Evolutionary conservation across 2,888 invertebrate species (phyloP), one percentile per base, ranked within the genome.

Genomic region (Eristalinus sepulchralis): DNA sequence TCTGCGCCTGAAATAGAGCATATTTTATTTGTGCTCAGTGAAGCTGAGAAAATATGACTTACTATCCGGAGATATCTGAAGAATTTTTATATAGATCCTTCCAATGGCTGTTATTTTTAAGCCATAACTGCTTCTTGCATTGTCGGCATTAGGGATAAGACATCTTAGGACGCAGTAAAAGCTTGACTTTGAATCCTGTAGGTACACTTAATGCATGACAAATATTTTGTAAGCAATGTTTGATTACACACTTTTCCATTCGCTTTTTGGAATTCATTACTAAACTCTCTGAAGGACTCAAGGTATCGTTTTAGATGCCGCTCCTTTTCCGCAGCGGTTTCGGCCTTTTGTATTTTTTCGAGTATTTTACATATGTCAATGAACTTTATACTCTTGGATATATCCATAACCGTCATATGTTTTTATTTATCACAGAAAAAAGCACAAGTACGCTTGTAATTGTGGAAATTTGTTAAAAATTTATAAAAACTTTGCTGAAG

Each of bases 91-190:
- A 82, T 97, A 95, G 2, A 91, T 89, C 20, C 94, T 94, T 0
- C 96, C 96, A 80, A 98, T 93, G 88, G 95, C 95, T 39, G 94
- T 94, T 92, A 97, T 96, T 93, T 97, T 97, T 83, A 98, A 93
- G 22, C 97, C 97, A 92, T 97, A 97, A 0, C 97, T 94, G 53
- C 95, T 95, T 88, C 98, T 94, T 88, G 96, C 95, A 88, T 96
- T 95, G 90, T 98, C 98, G 36, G 95, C 93, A 81, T 95, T 94
- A 0, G 98, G 98, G 33, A 98, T 90, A 10, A 98, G 92, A 36
- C 98, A 93, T 88, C 98, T 94, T 89, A 98, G 91, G 57, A 97
- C 94, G 8, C 97, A 95, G 91, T 95, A 97, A 82, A 96, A 94
- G 81, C 94, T 95, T 53, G 92, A 92, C 85, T 94, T 93, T 0